Evolutionary conservation across 2,888 invertebrate genomes (phyloP), one percentile per base, ranked within the genome.

Genomic region (Scrobipalpa costella): DNA sequence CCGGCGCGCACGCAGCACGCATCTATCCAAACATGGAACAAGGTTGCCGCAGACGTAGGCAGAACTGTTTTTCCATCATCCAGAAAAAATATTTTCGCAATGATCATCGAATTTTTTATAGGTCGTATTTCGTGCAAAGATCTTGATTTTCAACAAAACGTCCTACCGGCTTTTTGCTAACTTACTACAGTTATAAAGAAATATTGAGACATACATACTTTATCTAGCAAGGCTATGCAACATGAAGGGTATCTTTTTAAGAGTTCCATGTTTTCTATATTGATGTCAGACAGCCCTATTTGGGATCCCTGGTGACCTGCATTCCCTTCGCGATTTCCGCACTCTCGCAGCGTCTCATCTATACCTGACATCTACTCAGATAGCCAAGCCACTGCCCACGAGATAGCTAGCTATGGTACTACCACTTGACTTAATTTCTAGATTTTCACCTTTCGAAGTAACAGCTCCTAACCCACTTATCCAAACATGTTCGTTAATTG

Each of bases 261-360:
- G 49, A 49, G 19, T 49, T 17, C 15, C 15, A 3, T 7, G 15
- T 19, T 21, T 49, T 49, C 9, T 19, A 15, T 7, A 19, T 17
- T 49, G 21, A 11, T 52, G 21, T n/a, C n/a, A n/a, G 17, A 7
- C 49, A 55, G 55, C 55, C 55, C 34, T 55, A 33, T n/a, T n/a
- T 8, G 34, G 15, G 11, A 40, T 62, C 57, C 33, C 62, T 33
- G 13, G n/a, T 62, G 62, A 62, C 62, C 57, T 62, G 57, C 44
- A 57, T 62, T 57, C 17, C 62, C 19, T 27, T 17, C 2, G 36
- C 55, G 62, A 15, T 36, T 52, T 62, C 55, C 38, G 61, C 27
- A 38, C 61, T 55, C 62, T 40, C 62, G 50, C 52, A 11, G 15
- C 15, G 11, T 27, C 27, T 38, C 59, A 38, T 38, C 38, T 57